A percentile compares a stretch with the other conserved stretches of the same genome.
Evolutionary conservation across 2,113 vertebrate genomes (phyloP).

Genomic region (Nematolebias whitei): DNA sequence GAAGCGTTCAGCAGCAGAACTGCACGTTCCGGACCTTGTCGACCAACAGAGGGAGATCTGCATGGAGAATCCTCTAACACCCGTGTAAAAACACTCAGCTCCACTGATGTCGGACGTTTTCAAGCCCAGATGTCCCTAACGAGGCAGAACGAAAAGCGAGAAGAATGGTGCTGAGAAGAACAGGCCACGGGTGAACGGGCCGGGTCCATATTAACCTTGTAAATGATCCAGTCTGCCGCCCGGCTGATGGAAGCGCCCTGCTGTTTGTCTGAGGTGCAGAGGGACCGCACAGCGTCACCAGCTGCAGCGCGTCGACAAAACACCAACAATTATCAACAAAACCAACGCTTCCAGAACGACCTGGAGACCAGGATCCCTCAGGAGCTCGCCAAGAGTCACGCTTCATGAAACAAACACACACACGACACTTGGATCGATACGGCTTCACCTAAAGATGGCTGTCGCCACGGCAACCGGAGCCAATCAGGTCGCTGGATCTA

Average conservation of each 20-base stretch:
- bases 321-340: conserved; percentile 22
- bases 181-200: conserved; percentile 39
- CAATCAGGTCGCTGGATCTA: neutral
- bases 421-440: conserved; percentile 3
- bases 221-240: conserved; percentile 40
- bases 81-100: conserved; percentile 20
- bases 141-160: conserved; percentile 45
- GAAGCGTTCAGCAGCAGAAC: conserved; percentile 1
- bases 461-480: conserved; percentile 10
- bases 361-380: too few species aligned
- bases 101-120: conserved; percentile 3
- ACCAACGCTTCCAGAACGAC: too few species aligned
- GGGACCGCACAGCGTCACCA: conserved; percentile 15
- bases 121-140: conserved; percentile 19
- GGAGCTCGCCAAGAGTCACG: too few species aligned
- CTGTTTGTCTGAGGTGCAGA: conserved; percentile 31
- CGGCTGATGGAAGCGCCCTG: conserved; percentile 34
- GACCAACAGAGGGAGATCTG: conserved; percentile 26
- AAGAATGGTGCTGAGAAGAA: conserved; percentile 37
- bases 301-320: conserved; percentile 10
- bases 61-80: conserved; percentile 25
- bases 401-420: neutral
- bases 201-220: conserved; percentile 46
- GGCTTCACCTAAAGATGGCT: neutral
- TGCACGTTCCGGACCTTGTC: conserved; percentile 8